A percentile compares a stretch with the other conserved stretches of the same genome.
Evolutionary conservation across 2,113 vertebrate species (phyloP).

Genomic region (Daphoenositta chrysoptera): DNA sequence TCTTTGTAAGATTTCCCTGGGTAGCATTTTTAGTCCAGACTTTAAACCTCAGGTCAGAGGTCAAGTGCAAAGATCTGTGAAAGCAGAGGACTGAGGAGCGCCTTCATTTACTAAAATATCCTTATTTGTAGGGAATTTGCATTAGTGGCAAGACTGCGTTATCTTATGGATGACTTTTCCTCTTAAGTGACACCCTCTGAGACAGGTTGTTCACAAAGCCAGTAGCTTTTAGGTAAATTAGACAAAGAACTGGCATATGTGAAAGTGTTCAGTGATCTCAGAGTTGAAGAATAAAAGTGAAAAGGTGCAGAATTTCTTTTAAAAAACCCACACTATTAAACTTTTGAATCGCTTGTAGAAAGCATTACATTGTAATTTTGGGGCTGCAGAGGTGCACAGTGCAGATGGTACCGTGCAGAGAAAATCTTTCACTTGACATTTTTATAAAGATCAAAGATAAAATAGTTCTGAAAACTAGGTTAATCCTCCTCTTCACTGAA

Average conservation of each 20-base stretch:
- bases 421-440: neutral
- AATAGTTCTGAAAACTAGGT: neutral
- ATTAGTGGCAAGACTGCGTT: constrained; percentile 60
- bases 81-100: constrained; percentile 65
- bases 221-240: constrained; percentile 67
- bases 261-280: neutral
- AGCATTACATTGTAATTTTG: neutral
- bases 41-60: constrained; percentile 80
- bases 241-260: neutral
- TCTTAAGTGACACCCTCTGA: constrained; percentile 73
- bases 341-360: neutral
- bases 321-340: neutral
- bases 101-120: constrained; percentile 74
- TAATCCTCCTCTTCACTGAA: neutral
- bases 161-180: constrained; percentile 61
- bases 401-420: accelerated
- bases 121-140: constrained; percentile 74
- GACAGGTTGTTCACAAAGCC: constrained; percentile 63
- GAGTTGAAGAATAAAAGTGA: neutral
- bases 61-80: constrained; percentile 80
- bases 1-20: constrained; percentile 85
- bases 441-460: neutral
- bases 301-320: neutral
- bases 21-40: constrained; percentile 74
- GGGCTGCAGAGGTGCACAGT: neutral